Percentiles rank a stretch among this genome's conserved stretches.
Conservation (phyloP, 2,797 vertebrate species). For the Cossypha polioptera region DNA sequence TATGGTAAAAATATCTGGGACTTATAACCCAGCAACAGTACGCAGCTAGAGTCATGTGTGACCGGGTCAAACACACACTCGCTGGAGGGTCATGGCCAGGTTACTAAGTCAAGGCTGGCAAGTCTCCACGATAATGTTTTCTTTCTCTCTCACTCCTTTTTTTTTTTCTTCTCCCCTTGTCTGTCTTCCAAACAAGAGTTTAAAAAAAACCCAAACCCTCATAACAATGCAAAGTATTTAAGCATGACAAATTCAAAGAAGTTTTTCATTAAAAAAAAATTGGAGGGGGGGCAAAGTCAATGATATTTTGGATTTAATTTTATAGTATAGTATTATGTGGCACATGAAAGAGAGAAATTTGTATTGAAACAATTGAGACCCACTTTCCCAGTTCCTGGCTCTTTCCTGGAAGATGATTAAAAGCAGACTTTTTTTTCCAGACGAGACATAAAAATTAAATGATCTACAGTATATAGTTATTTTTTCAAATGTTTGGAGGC, state of each 20-base stretch:
- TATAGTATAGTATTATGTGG: slow-evolving; percentile 58
- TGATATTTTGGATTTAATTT: slow-evolving; percentile 64
- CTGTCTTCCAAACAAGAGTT: slow-evolving; percentile 44
- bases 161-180: background rate
- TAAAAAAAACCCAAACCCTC: background rate
- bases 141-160: slow-evolving; percentile 45
- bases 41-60: slow-evolving; percentile 70
- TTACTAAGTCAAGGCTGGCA: slow-evolving; percentile 83
- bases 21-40: slow-evolving; percentile 67
- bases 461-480: slow-evolving; percentile 47
- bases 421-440: slow-evolving; percentile 69
- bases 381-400: slow-evolving; percentile 60
- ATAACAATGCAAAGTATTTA: slow-evolving; percentile 60
- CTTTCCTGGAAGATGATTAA: slow-evolving; percentile 72
- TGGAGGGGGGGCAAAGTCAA: background rate
- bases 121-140: slow-evolving; percentile 66
- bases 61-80: slow-evolving; percentile 77
- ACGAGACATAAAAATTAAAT: slow-evolving; percentile 73
- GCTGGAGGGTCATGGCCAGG: slow-evolving; percentile 82
- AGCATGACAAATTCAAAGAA: slow-evolving; percentile 42
- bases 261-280: slow-evolving; percentile 35
- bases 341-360: slow-evolving; percentile 59
- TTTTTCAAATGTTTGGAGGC: slow-evolving; percentile 69
- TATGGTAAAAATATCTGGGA: slow-evolving; percentile 71
- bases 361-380: slow-evolving; percentile 65